Conservation (phyloP, 2,888 invertebrate species). For the Drosophila picticornis region DNA sequence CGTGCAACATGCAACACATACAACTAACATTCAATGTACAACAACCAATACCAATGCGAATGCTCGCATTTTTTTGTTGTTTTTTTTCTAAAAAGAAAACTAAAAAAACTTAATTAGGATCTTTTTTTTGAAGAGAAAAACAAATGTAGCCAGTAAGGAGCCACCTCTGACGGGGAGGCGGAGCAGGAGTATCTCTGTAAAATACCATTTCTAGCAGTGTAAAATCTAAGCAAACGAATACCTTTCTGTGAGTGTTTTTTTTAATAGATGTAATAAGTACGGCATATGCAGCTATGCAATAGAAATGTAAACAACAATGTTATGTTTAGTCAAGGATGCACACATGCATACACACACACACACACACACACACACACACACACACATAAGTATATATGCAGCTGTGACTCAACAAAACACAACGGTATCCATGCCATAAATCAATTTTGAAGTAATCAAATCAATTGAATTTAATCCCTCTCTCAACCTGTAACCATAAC, state of each 20-base stretch:
- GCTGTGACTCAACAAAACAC: conserved; percentile 9
- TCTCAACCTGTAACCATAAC: conserved; percentile 22
- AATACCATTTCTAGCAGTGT: conserved; percentile 42
- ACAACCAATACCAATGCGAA: conserved; percentile 32
- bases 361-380: no score
- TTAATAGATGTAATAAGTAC: conserved; percentile 24
- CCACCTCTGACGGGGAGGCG: no score
- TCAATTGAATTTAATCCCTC: conserved; percentile 35
- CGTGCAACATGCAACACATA: conserved; percentile 30
- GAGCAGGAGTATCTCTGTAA: conserved; percentile 46
- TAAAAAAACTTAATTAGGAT: conserved; percentile 10
- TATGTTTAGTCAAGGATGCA: conserved; percentile 17
- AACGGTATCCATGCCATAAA: conserved; percentile 23
- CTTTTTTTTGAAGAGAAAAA: conserved; percentile 10
- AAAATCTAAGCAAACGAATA: conserved; percentile 31
- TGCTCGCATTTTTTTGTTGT: conserved; percentile 38
- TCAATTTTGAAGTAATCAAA: conserved; percentile 35
- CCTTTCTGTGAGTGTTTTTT: conserved; percentile 24
- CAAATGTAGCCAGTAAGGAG: conserved; percentile 41
- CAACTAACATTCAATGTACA: conserved; percentile 54
- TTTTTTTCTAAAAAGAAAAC: conserved; percentile 2
- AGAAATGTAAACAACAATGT: conserved; percentile 3
- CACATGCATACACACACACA: conserved; percentile 7
- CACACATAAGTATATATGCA: no score
- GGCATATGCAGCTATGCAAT: conserved; percentile 29